These are phyloP conservation scores for Orthosia incerta DNA, from an alignment of 2,888 invertebrate genomes.

Conservation along the genomic window DNA sequence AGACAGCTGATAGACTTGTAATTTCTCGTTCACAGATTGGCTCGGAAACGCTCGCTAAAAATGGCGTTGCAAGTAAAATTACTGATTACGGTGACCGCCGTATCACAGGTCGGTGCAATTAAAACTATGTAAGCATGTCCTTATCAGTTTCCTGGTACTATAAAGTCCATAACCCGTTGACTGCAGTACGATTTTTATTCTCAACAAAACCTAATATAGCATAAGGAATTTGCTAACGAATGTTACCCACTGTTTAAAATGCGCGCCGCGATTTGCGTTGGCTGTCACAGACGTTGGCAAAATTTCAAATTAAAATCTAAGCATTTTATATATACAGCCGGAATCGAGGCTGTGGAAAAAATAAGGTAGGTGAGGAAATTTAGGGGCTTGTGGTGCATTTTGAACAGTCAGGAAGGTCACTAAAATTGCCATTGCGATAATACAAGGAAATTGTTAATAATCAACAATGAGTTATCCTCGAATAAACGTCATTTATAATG, in stretches of 20 bases:
- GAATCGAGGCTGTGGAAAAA: constrained; percentile 38
- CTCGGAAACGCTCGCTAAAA: constrained; percentile 51
- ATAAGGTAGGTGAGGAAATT: constrained; percentile 33
- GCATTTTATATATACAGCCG: constrained; percentile 48
- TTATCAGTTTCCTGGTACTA: constrained; percentile 68
- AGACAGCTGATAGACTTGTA: constrained; percentile 20
- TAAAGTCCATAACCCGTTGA: constrained; percentile 43
- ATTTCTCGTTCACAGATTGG: constrained; percentile 23
- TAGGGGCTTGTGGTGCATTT: constrained; percentile 1
- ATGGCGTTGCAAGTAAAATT: constrained; percentile 18
- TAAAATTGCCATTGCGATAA: background rate
- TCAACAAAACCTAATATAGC: constrained; percentile 61
- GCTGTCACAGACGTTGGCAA: constrained; percentile 67
- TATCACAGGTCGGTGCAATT: constrained; percentile 53
- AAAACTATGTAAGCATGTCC: constrained; percentile 45
- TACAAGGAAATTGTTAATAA: background rate
- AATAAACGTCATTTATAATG: background rate
- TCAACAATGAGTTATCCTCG: background rate
- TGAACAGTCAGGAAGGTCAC: constrained; percentile 13
- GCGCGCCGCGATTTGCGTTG: constrained; percentile 60
- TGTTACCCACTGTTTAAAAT: constrained; percentile 65
- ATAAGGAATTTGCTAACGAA: constrained; percentile 70
- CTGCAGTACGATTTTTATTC: constrained; percentile 57
- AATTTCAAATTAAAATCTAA: constrained; percentile 71
- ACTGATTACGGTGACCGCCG: constrained; percentile 57